Evolutionary conservation across 2,888 invertebrate species (phyloP).

Genomic region (Drosophila seclusa): DNA sequence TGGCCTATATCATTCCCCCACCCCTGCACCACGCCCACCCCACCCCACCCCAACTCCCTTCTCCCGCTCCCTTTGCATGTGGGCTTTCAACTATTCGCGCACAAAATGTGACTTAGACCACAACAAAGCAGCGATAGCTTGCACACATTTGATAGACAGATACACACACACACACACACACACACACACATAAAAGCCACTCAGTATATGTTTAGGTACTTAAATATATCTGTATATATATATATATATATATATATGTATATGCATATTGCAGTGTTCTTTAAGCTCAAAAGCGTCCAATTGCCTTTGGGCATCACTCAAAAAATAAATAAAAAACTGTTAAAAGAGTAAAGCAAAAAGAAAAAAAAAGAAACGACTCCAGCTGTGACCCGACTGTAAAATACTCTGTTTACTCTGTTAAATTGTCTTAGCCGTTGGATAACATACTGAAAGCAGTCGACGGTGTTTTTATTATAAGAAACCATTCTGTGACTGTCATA

Average conservation of each 20-base stretch:
- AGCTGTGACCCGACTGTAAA: not conserved
- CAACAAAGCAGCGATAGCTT: slow-evolving; percentile 56
- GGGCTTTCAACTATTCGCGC: slow-evolving; percentile 56
- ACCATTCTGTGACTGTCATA: not conserved
- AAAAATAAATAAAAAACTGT: slow-evolving; percentile 1
- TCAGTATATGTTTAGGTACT: not conserved
- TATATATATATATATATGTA: slow-evolving; percentile 3
- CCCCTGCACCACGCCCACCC: too few species aligned
- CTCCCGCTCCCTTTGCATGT: not conserved
- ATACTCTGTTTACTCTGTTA: not conserved
- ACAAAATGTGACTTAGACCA: slow-evolving; percentile 59
- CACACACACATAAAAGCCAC: not conserved
- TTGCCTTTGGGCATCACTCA: slow-evolving; percentile 26
- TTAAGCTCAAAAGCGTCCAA: slow-evolving; percentile 26
- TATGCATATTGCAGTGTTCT: slow-evolving; percentile 8
- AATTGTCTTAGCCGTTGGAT: not conserved
- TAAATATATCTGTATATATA: slow-evolving; percentile 13
- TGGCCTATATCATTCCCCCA: not conserved
- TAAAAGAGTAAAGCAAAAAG: slow-evolving; percentile 1
- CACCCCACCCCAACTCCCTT: too few species aligned
- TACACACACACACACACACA: slow-evolving; percentile 18
- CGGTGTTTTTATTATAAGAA: not conserved
- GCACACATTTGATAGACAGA: slow-evolving; percentile 37
- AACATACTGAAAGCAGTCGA: not conserved
- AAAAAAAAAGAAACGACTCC: not conserved